phyloP scores from a whole-genome alignment of 2,888 invertebrate genomes.

The Smittia aterrima region DNA sequence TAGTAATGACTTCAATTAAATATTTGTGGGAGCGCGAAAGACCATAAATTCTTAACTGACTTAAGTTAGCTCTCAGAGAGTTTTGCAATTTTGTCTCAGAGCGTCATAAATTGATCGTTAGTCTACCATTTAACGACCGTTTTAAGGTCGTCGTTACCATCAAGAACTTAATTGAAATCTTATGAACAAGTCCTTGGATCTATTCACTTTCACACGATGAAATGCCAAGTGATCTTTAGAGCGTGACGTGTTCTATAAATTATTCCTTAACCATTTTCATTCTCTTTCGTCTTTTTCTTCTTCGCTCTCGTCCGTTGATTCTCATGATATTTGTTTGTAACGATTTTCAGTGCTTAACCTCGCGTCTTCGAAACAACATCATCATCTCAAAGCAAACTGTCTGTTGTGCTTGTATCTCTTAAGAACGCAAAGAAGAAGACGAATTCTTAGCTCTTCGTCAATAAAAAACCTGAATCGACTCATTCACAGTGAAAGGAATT shows the following conservation, averaged over 20 bases:
- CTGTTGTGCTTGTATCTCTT: neutral
- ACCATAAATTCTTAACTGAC: too few relatives aligned
- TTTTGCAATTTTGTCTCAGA: too few relatives aligned
- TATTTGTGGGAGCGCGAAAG: too few relatives aligned
- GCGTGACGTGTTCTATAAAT: neutral
- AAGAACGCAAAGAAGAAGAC: constrained; percentile 3
- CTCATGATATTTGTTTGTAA: constrained; percentile 12
- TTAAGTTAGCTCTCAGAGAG: too few relatives aligned
- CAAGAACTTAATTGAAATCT: too few relatives aligned
- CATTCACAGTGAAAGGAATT: constrained; percentile 15
- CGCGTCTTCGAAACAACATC: constrained; percentile 27
- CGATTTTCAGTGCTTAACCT: constrained; percentile 25
- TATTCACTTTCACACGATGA: too few relatives aligned
- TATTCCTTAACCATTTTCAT: neutral
- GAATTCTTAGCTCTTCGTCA: constrained; percentile 19
- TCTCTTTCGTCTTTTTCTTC: neutral
- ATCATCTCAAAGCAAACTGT: constrained; percentile 4
- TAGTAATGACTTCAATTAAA: too few relatives aligned
- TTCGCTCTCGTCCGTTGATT: neutral
- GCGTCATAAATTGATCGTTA: too few relatives aligned
- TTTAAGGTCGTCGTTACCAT: too few relatives aligned
- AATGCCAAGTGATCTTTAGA: neutral
- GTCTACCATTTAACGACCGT: too few relatives aligned
- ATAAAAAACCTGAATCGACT: constrained; percentile 29
- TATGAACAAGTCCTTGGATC: too few relatives aligned